Evolutionary conservation across 2,797 vertebrate species (phyloP).

Genomic region (Characodon lateralis): DNA sequence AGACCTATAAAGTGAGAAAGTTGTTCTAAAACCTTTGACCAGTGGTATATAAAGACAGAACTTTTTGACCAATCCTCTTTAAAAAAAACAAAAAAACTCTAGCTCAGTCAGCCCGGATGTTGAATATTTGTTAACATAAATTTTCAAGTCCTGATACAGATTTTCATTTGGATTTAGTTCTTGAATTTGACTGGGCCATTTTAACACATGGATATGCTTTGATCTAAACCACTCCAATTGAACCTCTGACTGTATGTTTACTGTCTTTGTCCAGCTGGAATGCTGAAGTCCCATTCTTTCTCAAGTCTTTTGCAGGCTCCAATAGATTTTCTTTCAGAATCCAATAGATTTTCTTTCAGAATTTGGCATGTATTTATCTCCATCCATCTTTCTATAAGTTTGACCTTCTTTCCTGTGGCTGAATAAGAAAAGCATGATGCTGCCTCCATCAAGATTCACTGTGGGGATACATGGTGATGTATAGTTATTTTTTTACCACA

Average conservation of each 20-base stretch:
- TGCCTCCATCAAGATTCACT: not conserved
- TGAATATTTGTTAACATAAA: not conserved
- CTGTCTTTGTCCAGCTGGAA: no score
- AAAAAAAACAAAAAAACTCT: no score
- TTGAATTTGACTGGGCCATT: not conserved
- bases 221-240: no score
- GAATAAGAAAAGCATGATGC: not conserved
- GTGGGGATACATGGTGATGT: not conserved
- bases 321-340: no score
- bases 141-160: not conserved
- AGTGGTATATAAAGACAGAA: no score
- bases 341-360: not conserved
- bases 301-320: not conserved
- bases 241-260: no score
- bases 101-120: not conserved
- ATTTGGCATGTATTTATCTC: not conserved
- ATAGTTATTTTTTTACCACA: not conserved
- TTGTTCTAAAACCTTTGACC: not conserved
- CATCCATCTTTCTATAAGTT: not conserved
- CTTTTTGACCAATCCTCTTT: not conserved
- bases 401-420: not conserved
- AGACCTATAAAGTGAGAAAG: no score
- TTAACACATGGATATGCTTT: no score
- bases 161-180: no score
- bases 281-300: no score